A percentile compares a stretch with the other conserved stretches of the same genome.
Conservation (phyloP, 1,140 invertebrate genomes). For the Hycleus phaleratus region DNA sequence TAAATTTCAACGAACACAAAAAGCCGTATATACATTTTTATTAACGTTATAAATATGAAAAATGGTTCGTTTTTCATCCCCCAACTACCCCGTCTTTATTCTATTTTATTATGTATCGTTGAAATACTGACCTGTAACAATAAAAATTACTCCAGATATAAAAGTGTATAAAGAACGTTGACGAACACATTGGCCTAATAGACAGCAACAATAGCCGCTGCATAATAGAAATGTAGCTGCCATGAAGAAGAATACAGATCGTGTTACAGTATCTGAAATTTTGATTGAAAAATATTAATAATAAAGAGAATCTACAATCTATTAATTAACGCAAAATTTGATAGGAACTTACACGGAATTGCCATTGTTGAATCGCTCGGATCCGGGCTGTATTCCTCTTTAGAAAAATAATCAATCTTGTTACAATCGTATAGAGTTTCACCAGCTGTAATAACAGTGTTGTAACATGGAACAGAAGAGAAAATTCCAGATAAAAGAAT, state of each 20-base stretch:
- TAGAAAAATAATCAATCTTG: conserved; percentile 78
- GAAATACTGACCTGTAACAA: conserved; percentile 54
- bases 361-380: conserved; percentile 79
- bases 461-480: background rate
- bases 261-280: conserved; percentile 62
- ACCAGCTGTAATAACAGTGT: conserved; percentile 35
- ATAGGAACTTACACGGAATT: conserved; percentile 73
- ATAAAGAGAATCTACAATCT: background rate
- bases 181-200: conserved; percentile 55
- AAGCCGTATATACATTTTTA: no score
- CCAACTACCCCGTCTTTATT: no score
- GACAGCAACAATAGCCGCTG: conserved; percentile 56
- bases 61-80: no score
- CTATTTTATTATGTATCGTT: no score
- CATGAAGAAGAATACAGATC: conserved; percentile 60
- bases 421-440: conserved; percentile 54
- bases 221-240: conserved; percentile 55
- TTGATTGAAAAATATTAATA: background rate
- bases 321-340: background rate
- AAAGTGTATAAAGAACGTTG: conserved; percentile 57
- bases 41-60: no score
- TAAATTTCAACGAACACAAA: no score
- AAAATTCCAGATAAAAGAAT: background rate
- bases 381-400: conserved; percentile 76
- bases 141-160: conserved; percentile 62